Base-by-base conservation (phyloP, 1,140 invertebrate genomes). In the Pseudomyrmex concolor region DNA sequence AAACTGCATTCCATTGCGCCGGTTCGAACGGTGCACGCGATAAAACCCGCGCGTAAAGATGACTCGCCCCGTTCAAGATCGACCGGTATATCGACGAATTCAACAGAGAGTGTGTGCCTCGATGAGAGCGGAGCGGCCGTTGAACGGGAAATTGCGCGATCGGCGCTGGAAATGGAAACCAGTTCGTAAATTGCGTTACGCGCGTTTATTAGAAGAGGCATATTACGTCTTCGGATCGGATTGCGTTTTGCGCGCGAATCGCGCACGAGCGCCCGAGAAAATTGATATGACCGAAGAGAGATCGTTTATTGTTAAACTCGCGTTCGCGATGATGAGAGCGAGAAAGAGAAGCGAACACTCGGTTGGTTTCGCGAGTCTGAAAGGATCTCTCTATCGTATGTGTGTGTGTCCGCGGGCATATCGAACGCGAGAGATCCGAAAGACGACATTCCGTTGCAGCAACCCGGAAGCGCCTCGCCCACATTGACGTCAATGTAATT, bases 11-110 rank as follows among this genome's bases (percentile, higher is more conserved):
- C 91, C 91, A 86, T 54, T 55, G 81, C 67, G 64, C 62, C 84
- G 73, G 66, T 60, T 82, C 45, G 71, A 74, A 83, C 83, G 84
- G 64, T 66, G 81, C 86, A 81, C 72, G 84, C 89, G 87, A 89
- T 91, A 91, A 89, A 91, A 89, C 91, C 34, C 34, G 34, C 90
- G 91, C 91, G 90, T 83, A 92, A 92, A 90, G 91, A 92, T 91
- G 89, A 90, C 85, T 86, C 66, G 74, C 71, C 76, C 82, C 77
- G 57, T 50, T 68, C 62, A 45, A 51, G 78, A 84, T 57, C 81
- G 66, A 71, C 76, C 76, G 54, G 66, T 71, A 34, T 34, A 80
- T 71, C 76, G 34, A 80, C 76, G 54, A 80, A 80, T 80, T 80
- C 55, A 34, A 71, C 54, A 80, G 5, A 34, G 5, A 34, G 34